These are phyloP conservation scores for Leucosticte australis DNA, from an alignment of 2,113 vertebrate species.

Conservation along the genomic window DNA sequence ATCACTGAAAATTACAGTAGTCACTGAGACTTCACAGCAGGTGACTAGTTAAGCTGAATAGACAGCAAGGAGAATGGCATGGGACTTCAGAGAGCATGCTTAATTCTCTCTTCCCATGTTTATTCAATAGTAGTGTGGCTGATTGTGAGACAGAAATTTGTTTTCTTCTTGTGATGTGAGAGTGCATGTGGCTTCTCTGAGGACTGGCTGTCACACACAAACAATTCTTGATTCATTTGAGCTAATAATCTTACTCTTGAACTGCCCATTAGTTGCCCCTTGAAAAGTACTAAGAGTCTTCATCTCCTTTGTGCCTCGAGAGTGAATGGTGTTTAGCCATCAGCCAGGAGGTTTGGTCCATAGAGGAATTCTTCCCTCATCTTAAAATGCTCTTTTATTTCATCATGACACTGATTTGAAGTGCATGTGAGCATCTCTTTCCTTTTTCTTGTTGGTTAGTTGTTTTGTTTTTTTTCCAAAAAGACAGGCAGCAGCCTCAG, in stretches of 20 bases:
- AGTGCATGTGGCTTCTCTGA: background rate
- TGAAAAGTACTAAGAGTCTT: conserved; percentile 13
- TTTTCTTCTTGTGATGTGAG: background rate
- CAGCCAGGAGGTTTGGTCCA: background rate
- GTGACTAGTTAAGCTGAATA: background rate
- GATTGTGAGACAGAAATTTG: background rate
- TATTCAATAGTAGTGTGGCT: background rate
- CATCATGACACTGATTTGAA: background rate
- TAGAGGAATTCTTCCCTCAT: background rate
- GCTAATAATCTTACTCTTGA: background rate
- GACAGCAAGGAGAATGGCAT: background rate
- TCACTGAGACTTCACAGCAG: background rate
- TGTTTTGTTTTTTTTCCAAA: background rate
- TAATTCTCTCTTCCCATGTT: background rate
- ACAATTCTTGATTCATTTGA: conserved; percentile 4
- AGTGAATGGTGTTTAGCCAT: background rate
- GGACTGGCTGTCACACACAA: background rate
- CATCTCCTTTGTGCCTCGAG: background rate
- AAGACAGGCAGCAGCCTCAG: background rate
- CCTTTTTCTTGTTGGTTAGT: background rate
- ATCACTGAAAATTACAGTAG: background rate
- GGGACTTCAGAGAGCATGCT: background rate
- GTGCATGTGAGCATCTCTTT: background rate
- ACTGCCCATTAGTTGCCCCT: background rate
- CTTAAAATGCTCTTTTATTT: background rate